A percentile compares a stretch with the other conserved stretches of the same genome.
phyloP scores from a whole-genome alignment of 2,888 invertebrate genomes.

The Sinotaia quadrata region DNA sequence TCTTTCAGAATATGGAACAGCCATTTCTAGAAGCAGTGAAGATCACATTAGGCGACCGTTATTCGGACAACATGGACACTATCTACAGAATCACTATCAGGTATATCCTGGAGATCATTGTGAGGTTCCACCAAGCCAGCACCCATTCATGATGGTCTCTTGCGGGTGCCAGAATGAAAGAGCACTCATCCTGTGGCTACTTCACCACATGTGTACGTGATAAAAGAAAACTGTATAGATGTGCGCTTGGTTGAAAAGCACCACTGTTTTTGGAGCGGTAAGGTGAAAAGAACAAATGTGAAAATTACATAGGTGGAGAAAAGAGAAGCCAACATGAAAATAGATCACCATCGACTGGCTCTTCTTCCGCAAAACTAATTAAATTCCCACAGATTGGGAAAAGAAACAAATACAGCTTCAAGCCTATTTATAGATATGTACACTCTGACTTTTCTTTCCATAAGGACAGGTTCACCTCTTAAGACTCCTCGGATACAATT shows the following conservation, averaged over 20 bases:
- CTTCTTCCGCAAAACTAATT: no score
- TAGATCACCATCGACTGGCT: no score
- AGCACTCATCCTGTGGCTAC: not conserved
- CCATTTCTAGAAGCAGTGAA: slow-evolving; percentile 90
- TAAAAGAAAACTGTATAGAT: not conserved
- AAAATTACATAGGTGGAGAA: no score
- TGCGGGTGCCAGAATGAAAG: not conserved
- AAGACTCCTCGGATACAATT: no score
- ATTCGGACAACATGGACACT: slow-evolving; percentile 90
- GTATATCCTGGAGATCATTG: slow-evolving; percentile 87
- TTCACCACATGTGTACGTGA: not conserved
- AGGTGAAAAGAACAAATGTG: no score
- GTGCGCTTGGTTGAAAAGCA: not conserved
- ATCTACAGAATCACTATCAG: slow-evolving; percentile 91
- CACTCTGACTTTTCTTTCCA: no score
- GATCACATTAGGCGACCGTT: slow-evolving; percentile 88
- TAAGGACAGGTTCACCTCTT: no score
- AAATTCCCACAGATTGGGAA: no score
- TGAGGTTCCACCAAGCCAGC: slow-evolving; percentile 76
- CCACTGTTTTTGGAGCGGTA: no score
- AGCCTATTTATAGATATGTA: no score
- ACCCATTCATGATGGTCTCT: slow-evolving; percentile 21
- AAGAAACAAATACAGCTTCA: no score
- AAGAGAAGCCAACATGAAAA: no score
- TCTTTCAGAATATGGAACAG: slow-evolving; percentile 85